These are phyloP conservation scores for Dasyprocta punctata DNA, from an alignment of 2,113 vertebrate genomes.

Conservation along the genomic window DNA sequence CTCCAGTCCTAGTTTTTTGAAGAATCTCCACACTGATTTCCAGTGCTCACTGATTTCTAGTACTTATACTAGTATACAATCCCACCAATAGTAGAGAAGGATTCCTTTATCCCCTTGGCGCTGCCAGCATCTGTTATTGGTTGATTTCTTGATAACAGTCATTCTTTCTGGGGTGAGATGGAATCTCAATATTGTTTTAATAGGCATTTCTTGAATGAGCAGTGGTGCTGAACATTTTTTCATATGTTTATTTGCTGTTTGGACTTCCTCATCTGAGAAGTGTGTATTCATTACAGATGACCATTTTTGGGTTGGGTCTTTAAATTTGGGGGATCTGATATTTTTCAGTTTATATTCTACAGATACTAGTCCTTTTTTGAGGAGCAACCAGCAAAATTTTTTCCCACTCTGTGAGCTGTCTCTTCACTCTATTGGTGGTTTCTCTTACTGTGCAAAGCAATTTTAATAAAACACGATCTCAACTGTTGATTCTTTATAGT, in stretches of 20 bases:
- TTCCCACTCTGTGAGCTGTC: not conserved
- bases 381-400: not conserved
- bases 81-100: not conserved
- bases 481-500: not conserved
- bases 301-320: not conserved
- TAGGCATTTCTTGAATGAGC: not conserved
- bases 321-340: not conserved
- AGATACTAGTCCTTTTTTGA: not conserved
- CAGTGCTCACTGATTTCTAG: too few species aligned
- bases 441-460: not conserved
- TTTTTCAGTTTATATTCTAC: not conserved
- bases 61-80: not conserved
- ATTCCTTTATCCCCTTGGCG: not conserved
- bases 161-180: not conserved
- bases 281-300: not conserved
- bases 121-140: not conserved
- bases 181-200: not conserved
- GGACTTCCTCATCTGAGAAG: not conserved
- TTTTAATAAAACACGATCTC: not conserved
- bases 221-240: not conserved
- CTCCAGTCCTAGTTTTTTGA: not conserved
- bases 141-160: not conserved
- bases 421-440: not conserved
- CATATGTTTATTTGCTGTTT: not conserved
- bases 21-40: too few species aligned